A percentile compares a stretch with the other conserved stretches of the same genome.
phyloP scores from a whole-genome alignment of 2,113 vertebrate species.

The Ctenodactylus gundi region DNA sequence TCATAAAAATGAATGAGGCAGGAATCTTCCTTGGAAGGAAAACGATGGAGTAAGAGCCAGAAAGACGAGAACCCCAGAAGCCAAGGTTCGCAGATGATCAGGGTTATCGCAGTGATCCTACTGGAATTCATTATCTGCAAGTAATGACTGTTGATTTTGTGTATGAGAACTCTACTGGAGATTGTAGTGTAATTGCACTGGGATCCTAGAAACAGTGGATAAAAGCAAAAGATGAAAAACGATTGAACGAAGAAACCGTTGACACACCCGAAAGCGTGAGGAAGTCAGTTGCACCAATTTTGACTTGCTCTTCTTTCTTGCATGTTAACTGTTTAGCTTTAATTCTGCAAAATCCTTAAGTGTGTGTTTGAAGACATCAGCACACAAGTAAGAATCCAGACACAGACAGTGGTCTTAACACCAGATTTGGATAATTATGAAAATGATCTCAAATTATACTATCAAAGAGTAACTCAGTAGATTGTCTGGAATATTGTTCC shows the following conservation, averaged over 20 bases:
- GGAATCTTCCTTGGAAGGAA: constrained; percentile 29
- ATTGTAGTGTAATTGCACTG: neutral
- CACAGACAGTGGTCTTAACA: constrained; percentile 17
- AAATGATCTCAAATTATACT: constrained; percentile 35
- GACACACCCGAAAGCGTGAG: neutral
- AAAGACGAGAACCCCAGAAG: neutral
- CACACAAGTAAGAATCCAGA: neutral
- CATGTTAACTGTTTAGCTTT: constrained; percentile 4
- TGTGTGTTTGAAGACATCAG: constrained; percentile 31
- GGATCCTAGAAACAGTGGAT: neutral
- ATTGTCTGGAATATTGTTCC: constrained; percentile 25
- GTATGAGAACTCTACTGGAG: neutral
- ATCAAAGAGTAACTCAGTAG: constrained; percentile 34
- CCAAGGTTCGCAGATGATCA: constrained; percentile 54
- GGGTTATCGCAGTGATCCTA: neutral
- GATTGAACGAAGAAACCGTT: constrained; percentile 1
- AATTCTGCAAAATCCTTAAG: constrained; percentile 22
- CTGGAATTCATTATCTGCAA: constrained; percentile 63
- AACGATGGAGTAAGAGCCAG: constrained; percentile 24
- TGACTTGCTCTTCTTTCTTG: neutral
- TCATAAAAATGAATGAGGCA: constrained; percentile 21
- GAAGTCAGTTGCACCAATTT: constrained; percentile 30
- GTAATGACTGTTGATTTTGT: constrained; percentile 34
- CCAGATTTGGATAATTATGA: constrained; percentile 24
- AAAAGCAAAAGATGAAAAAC: neutral